Evolutionary conservation across 2,888 invertebrate genomes (phyloP).

Genomic region (Machimus atricapillus): DNA sequence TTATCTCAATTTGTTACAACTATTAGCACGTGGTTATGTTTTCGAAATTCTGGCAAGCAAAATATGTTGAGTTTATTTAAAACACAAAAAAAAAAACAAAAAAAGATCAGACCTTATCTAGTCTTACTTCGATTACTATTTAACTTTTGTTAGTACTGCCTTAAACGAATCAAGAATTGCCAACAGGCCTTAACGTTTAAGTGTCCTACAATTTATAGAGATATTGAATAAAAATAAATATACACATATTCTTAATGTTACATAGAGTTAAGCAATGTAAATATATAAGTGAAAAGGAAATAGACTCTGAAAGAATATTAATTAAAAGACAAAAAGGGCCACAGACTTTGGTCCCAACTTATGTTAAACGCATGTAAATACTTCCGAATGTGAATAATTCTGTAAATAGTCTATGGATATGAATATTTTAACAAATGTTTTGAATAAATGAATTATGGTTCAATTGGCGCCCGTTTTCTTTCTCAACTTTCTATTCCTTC

Average conservation of each 20-base stretch:
- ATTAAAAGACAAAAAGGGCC: conserved; percentile 20
- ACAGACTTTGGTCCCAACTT: not conserved
- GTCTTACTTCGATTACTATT: conserved; percentile 10
- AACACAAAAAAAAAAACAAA: not conserved
- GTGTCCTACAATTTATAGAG: not conserved
- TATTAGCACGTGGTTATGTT: not conserved
- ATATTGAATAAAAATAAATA: not conserved
- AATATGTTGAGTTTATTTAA: not conserved
- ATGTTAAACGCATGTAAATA: conserved; percentile 2
- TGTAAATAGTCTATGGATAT: conserved; percentile 12
- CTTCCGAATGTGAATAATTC: conserved; percentile 7
- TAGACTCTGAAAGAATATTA: not conserved
- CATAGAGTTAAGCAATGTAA: not conserved
- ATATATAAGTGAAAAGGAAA: not conserved
- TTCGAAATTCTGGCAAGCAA: not conserved
- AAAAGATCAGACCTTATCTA: conserved; percentile 6
- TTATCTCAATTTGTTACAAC: not conserved
- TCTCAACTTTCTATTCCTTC: not conserved
- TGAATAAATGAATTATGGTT: conserved; percentile 25
- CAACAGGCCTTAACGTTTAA: conserved; percentile 26
- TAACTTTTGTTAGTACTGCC: conserved; percentile 19
- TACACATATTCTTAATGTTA: not conserved
- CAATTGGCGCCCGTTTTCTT: not conserved
- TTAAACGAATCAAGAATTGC: conserved; percentile 23
- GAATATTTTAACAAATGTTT: conserved; percentile 18